A percentile compares a stretch with the other conserved stretches of the same genome.
Conservation (phyloP, 2,113 vertebrate species). For the Bettongia penicillata region DNA sequence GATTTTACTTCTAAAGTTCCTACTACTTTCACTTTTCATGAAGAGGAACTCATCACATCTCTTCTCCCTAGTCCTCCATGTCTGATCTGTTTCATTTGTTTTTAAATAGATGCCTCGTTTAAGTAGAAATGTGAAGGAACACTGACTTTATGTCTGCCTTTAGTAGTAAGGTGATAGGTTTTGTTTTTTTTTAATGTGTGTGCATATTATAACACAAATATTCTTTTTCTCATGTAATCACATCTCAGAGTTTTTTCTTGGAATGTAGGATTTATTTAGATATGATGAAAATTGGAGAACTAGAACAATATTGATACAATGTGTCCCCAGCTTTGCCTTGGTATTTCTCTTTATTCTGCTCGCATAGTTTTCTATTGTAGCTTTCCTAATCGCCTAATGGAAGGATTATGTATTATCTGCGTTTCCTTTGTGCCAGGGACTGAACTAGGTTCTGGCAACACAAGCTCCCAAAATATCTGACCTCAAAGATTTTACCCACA, state of each 20-base stretch:
- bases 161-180: neutral
- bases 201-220: constrained; percentile 29
- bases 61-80: neutral
- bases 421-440: neutral
- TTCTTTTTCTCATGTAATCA: neutral
- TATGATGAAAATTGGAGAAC: neutral
- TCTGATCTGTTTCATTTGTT: neutral
- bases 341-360: neutral
- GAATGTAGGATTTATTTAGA: neutral
- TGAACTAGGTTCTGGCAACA: neutral
- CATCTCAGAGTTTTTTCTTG: neutral
- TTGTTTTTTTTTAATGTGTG: neutral
- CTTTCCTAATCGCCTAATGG: neutral
- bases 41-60: neutral
- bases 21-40: neutral
- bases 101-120: constrained; percentile 2
- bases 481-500: neutral
- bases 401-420: neutral
- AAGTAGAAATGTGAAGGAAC: neutral
- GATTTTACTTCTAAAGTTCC: neutral
- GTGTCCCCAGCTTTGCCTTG: neutral
- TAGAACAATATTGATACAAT: neutral
- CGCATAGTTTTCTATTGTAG: neutral
- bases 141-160: neutral
- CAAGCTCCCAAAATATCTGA: neutral